Conservation (phyloP, 2,113 vertebrate species). For the human (Homo sapiens) region DNA sequence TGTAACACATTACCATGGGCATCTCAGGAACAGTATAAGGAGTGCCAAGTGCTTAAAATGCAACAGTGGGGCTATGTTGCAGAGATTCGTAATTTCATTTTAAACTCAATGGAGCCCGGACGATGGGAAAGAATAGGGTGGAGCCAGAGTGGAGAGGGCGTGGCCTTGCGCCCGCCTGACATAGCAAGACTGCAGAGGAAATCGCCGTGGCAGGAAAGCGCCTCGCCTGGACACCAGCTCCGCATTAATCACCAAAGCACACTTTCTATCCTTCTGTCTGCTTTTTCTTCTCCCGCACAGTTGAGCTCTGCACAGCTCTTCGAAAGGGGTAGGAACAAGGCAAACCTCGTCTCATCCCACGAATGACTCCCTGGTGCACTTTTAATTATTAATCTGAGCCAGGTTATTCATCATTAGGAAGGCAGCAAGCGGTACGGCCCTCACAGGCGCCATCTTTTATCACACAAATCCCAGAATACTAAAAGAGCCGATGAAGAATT, state of each 20-base stretch:
- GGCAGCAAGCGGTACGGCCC: neutral
- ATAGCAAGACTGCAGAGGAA: slow-evolving; percentile 31
- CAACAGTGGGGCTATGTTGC: neutral
- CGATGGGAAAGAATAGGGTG: accelerated
- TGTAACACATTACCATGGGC: slow-evolving; percentile 26
- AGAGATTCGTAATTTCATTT: slow-evolving; percentile 21
- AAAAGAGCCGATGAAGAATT: neutral
- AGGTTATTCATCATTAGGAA: slow-evolving; percentile 64
- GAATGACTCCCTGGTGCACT: slow-evolving; percentile 37
- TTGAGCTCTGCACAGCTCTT: neutral
- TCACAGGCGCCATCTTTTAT: neutral
- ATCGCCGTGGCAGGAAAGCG: slow-evolving; percentile 16
- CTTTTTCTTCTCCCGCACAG: neutral
- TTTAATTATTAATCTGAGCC: slow-evolving; percentile 70
- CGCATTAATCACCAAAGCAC: neutral
- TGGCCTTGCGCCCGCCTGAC: slow-evolving; percentile 23
- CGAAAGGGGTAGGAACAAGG: neutral
- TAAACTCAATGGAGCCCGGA: neutral
- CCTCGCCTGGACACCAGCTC: neutral
- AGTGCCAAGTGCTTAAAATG: slow-evolving; percentile 24
- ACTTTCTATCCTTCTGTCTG: neutral
- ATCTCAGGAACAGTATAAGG: neutral
- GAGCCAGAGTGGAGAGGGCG: neutral
- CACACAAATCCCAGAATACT: neutral
- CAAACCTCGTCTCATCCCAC: neutral